Percentiles rank a stretch among this genome's conserved stretches.
Conservation (phyloP, 30 jellyfish, hydroid and myxozoan genomes). For the Chrysaora quinquecirrha region DNA sequence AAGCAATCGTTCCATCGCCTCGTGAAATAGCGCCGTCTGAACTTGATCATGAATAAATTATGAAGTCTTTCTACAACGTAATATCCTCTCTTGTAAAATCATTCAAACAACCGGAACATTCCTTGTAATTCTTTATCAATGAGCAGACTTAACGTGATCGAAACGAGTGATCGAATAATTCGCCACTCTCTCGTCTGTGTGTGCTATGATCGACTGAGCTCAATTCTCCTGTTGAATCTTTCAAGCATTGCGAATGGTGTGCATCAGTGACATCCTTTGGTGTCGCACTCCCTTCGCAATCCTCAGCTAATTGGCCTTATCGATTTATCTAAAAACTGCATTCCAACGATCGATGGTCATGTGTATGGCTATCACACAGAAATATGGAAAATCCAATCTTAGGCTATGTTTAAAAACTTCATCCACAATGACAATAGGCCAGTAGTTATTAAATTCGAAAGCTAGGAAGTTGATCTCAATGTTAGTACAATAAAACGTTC, state of each 20-base stretch:
- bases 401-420: background rate
- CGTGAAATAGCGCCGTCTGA: background rate
- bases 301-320: constrained; percentile 72
- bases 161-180: background rate
- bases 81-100: constrained; percentile 33
- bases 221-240: constrained; percentile 58
- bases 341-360: constrained; percentile 60
- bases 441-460: constrained; percentile 12
- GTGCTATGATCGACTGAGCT: constrained; percentile 40
- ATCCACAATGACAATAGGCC: constrained; percentile 50
- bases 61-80: background rate
- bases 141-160: constrained; percentile 7
- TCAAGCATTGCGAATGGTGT: constrained; percentile 65
- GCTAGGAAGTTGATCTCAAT: constrained; percentile 49
- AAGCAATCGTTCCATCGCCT: background rate
- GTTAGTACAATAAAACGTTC: constrained; percentile 53
- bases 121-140: constrained; percentile 12
- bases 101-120: constrained; percentile 51
- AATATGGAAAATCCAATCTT: background rate
- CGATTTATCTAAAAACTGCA: constrained; percentile 46
- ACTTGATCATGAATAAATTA: constrained; percentile 51
- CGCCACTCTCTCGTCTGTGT: constrained; percentile 2
- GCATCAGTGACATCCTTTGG: constrained; percentile 67
- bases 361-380: constrained; percentile 36
- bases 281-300: constrained; percentile 42